Base-by-base conservation (phyloP, 1,140 invertebrate genomes). In the Linepithema humile region DNA sequence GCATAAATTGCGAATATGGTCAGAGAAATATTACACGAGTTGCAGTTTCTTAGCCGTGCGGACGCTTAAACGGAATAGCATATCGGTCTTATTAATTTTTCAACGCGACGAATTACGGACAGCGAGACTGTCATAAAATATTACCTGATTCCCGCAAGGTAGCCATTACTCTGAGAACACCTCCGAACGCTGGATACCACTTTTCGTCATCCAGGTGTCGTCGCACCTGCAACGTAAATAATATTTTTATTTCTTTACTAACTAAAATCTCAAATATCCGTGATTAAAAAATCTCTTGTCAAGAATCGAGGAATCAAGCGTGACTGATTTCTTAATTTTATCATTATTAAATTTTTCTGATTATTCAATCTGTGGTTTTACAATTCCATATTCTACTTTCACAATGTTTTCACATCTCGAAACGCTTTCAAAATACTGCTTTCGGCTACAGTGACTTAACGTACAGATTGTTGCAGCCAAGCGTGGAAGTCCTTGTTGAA, bases 101-200 rank as follows among this genome's bases (percentile, higher is more conserved):
- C 23, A 72, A 86, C 45, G 38, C 70, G 62, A 53, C 38, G 40
- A 20, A 43, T 83, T 15, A 48, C 35, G 38, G 4, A 32, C 75
- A 82, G 60, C 43, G 40, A 60, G 53, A 74, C 40, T 20, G 26
- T 73, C 57, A 74, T 74, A 40, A 70, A 65, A 75, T 59, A 7
- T 20, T 80, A 85, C 95, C 95, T 78, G 94, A 91, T 75, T 90
- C 92, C 90, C 95, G 94, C 20, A 96, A 92, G 6, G 95, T 95
- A 4, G 95, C 94, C 26, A 95, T 94, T 67, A 96, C 94, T 86
- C 95, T 92, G 20, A 96, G 89, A 29, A 96, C 91, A 20, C 96
- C 96, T 0, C 96, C 95, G 73, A 96, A 96, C 35, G 95, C 95
- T 5, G 95, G 93, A 86, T 96, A 96, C 90, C 96, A 94, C 86